These are phyloP conservation scores for Epizoanthus stellaris DNA, from an alignment of 92 coral and sea anemone genomes.

Conservation along the genomic window DNA sequence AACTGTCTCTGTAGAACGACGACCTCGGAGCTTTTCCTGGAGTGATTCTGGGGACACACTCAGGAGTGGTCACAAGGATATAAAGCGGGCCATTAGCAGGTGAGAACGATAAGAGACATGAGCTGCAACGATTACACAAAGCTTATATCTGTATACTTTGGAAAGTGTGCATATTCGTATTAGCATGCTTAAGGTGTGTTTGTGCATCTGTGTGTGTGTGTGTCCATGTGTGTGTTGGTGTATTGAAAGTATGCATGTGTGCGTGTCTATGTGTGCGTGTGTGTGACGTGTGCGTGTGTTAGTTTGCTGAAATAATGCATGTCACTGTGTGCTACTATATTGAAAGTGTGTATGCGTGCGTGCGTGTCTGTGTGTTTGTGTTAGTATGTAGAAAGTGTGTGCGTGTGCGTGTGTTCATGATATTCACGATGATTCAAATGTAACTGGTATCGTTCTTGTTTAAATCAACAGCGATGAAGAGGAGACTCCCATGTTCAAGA, in stretches of 20 bases:
- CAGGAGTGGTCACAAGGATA: background rate
- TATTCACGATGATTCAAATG: background rate
- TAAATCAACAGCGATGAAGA: background rate
- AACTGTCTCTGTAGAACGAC: background rate
- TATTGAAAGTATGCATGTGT: background rate
- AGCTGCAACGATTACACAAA: background rate
- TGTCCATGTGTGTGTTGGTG: background rate
- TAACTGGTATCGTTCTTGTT: background rate
- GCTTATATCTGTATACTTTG: background rate
- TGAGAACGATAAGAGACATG: background rate
- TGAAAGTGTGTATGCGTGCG: too few species aligned
- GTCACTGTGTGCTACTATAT: too few species aligned
- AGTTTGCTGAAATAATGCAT: too few species aligned
- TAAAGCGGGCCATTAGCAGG: conserved; percentile 17
- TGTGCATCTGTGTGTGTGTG: background rate
- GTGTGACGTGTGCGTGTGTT: background rate
- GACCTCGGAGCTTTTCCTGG: conserved; percentile 29
- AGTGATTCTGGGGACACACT: conserved; percentile 23
- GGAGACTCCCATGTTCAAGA: background rate
- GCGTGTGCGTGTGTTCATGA: background rate
- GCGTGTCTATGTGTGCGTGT: background rate
- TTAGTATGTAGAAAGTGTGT: background rate
- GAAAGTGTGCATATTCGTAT: background rate
- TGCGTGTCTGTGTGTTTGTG: background rate
- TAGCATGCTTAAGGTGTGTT: background rate